Base-by-base conservation (phyloP, 2,797 vertebrate genomes). In the Mormyrops boulengeri region DNA sequence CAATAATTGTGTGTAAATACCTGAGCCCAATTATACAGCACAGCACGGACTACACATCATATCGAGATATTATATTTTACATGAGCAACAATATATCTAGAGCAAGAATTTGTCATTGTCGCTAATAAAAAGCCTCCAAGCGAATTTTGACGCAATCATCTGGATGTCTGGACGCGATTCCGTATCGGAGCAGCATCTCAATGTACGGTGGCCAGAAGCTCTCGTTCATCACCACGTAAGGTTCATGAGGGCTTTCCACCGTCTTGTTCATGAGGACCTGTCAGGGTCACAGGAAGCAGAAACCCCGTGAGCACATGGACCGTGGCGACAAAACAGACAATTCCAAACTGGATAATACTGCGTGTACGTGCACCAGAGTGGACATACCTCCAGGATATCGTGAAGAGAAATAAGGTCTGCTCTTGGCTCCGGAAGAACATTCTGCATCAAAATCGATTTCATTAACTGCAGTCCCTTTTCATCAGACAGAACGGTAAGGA, bases 191-290 rank as follows among this genome's bases (percentile, higher is more conserved):
- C 47, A 99, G 95, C 93, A 98, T 93, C 93, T 99, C 98, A 50
- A 97, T 85, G 60, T 99, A 99, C 0, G 98, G 98, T 0, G 97
- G 96, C 98, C 98, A 99, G 92, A 97, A 98, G 0, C 95, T 96
- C 22, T 95, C 92, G 77, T 90, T 93, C 47, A 97, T 92, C 0
- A 88, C 92, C 90, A 99, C 49, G 0, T 99, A 99, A 19, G 98
- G 97, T 86, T 99, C 97, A n/a, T 99, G 97, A 44, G 98, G 97
- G 34, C 94, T 95, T 38, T 41, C 91, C 86, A 97, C 44, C 41
- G 93, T 91, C 92, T 96, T 96, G 92, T 96, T 96, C 92, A 98
- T 96, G 90, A 99, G 96, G 50, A 93, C 90, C 98, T 99, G 95
- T 53, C 2, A 80, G 73, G 52, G 60, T 9, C 26, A 38, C 26